A percentile compares a stretch with the other conserved stretches of the same genome.
These are phyloP conservation scores for Atrina japonica DNA, from an alignment of 2,888 invertebrate genomes.

Conservation along the genomic window DNA sequence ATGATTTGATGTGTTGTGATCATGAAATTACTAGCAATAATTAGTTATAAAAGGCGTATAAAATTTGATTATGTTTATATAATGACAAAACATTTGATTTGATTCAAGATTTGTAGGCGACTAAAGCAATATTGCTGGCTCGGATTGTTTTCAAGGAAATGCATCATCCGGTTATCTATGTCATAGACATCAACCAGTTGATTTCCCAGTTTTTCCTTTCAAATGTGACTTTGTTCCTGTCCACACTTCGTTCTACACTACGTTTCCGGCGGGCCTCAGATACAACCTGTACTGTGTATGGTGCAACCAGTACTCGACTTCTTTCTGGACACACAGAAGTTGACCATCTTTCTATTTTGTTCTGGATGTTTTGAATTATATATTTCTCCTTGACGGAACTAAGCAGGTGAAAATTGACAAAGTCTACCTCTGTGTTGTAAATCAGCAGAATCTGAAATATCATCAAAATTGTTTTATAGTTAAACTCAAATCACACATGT, in stretches of 20 bases:
- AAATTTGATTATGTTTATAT: no score
- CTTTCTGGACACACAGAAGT: conserved; percentile 52
- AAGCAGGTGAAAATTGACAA: conserved; percentile 49
- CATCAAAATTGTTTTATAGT: no score
- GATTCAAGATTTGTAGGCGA: no score
- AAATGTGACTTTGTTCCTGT: conserved; percentile 54
- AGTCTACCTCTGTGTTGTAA: conserved; percentile 55
- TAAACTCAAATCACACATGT: no score
- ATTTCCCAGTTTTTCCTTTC: conserved; percentile 61
- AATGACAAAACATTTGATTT: no score
- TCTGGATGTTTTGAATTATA: conserved; percentile 49
- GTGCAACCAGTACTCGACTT: conserved; percentile 55
- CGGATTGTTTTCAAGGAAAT: no score
- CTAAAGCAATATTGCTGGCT: no score
- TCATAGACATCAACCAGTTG: conserved; percentile 49
- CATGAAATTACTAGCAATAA: no score
- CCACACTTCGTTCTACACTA: conserved; percentile 53
- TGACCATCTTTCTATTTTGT: conserved; percentile 60
- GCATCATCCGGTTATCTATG: no score
- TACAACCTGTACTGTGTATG: conserved; percentile 48
- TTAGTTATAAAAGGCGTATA: no score
- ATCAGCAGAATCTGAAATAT: conserved; percentile 58
- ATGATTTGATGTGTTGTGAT: no score
- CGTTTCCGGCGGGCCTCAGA: conserved; percentile 46
- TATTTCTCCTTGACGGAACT: conserved; percentile 51